Base-by-base conservation (phyloP, 2,113 vertebrate species). In the Phalacrocorax brasilianus region DNA sequence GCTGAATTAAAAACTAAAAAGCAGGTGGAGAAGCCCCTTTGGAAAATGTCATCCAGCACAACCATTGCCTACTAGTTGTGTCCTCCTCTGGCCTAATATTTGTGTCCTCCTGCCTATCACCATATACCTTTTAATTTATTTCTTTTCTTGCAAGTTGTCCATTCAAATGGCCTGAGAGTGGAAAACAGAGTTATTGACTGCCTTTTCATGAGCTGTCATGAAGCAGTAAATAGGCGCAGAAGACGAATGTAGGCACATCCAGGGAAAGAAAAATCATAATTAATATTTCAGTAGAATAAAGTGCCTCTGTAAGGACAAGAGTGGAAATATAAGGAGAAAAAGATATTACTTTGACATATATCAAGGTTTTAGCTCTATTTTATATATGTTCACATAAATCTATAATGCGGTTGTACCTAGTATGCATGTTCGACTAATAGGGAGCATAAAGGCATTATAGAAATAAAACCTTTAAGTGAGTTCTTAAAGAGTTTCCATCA, bases 281-380 rank as follows among this genome's bases (percentile, higher is more conserved):
- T 98, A 96, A 89, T 97, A 86, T 91, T 97, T 97, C 88, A 95
- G 65, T 45, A 44, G 84, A 78, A 84, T 82, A n/a, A 96, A 93
- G 17, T 82, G 63, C 75, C 45, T 96, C 75, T 66, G 12, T 88
- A 95, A 84, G 58, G 72, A 35, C 44, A 86, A 73, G 74, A 82
- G 28, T 19, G 24, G 71, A 94, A 92, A 52, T 78, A 22, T 76
- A 89, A 93, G 38, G 77, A 80, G 67, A 89, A 80, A 45, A 27
- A 87, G 30, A 40, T 33, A 95, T 78, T 89, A 89, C 52, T 32
- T 78, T 89, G 78, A 93, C 73, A 65, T 56, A 58, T 80, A 61
- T 91, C 52, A 78, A 52, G 59, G 61, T 71, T 96, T 81, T 87
- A 75, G 76, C 52, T 88, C 4, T 38, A 47, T 74, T 44, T 24